Conservation (phyloP, 64 coral and sea anemone species). For the Trachythela sp. region DNA sequence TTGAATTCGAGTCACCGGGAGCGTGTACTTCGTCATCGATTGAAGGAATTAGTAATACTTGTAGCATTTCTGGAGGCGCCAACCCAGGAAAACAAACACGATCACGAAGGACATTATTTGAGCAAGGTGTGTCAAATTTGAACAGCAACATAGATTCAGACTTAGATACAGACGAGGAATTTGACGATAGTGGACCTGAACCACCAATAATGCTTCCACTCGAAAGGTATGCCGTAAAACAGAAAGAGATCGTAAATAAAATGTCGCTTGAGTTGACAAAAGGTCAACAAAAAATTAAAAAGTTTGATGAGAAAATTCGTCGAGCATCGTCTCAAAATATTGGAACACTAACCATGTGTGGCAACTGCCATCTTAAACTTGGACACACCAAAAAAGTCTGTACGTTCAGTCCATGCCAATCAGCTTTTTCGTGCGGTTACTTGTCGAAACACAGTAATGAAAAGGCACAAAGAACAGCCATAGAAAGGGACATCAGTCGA, state of each 20-base stretch:
- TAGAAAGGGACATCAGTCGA: not conserved
- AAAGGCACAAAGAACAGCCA: not conserved
- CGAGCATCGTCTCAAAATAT: not conserved
- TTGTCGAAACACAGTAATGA: not conserved
- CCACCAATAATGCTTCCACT: not conserved
- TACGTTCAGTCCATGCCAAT: not conserved
- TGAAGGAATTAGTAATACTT: too few species aligned
- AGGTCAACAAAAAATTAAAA: not conserved
- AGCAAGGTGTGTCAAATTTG: too few species aligned
- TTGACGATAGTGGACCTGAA: not conserved
- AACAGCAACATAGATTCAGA: too few species aligned
- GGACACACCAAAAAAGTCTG: not conserved
- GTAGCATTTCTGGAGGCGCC: too few species aligned
- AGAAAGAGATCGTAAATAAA: not conserved
- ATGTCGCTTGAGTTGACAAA: not conserved
- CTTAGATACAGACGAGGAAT: not conserved
- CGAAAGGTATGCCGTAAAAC: not conserved
- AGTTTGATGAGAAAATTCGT: not conserved
- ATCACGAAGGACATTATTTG: not conserved
- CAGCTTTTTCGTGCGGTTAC: not conserved
- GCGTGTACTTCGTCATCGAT: not conserved
- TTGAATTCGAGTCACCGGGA: not conserved
- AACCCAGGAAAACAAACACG: not conserved
- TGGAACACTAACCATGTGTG: not conserved
- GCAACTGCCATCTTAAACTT: not conserved